Conservation (phyloP, 2,113 vertebrate species). For the Melanostigma gelatinosum region DNA sequence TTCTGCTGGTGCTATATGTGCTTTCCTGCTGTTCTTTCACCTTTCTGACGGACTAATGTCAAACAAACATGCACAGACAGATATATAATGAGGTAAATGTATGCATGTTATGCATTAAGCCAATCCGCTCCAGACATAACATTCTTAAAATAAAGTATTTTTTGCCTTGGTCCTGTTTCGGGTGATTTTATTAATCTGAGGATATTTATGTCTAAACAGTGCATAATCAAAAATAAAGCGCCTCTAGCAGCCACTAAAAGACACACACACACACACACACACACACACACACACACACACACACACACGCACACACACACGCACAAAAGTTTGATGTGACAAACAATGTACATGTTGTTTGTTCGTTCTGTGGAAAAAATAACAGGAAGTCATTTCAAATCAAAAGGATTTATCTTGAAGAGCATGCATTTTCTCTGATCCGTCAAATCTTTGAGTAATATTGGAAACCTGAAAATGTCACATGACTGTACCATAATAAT, state of each 20-base stretch:
- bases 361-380: background rate
- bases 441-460: background rate
- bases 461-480: background rate
- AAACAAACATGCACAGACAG: background rate
- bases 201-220: background rate
- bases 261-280: too few species aligned
- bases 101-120: background rate
- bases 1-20: slow-evolving; percentile 23
- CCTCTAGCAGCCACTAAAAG: background rate
- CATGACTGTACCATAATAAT: background rate
- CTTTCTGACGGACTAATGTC: background rate
- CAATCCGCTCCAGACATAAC: background rate
- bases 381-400: background rate
- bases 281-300: too few species aligned
- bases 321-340: background rate
- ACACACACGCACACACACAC: background rate
- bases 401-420: background rate
- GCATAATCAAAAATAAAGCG: background rate
- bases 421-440: background rate
- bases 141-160: background rate
- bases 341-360: background rate
- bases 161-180: background rate
- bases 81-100: background rate
- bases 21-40: background rate
- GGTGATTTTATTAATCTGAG: background rate